These are phyloP conservation scores for Diachasmimorpha longicaudata DNA, from an alignment of 1,140 invertebrate species.

Conservation along the genomic window DNA sequence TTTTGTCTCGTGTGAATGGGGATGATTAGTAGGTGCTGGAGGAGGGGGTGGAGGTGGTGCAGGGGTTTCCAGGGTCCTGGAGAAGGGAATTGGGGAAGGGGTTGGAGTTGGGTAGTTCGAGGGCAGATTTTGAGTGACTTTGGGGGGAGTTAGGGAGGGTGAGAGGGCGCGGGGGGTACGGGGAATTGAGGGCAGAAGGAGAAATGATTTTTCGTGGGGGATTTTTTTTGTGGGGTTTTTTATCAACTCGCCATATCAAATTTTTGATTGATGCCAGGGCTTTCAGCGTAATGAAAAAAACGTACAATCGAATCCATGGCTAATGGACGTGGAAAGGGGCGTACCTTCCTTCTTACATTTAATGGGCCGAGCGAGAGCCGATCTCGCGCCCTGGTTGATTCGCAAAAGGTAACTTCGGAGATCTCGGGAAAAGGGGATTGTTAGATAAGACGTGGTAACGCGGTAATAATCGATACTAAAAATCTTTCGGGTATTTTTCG, in stretches of 20 bases:
- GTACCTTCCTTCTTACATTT: constrained; percentile 10
- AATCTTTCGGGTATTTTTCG: neutral
- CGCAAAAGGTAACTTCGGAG: constrained; percentile 12
- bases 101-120: no score
- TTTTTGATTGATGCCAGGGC: neutral
- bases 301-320: neutral
- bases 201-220: no score
- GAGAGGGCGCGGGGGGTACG: no score
- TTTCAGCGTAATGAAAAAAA: neutral
- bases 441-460: neutral
- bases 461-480: constrained; percentile 5
- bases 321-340: constrained; percentile 9
- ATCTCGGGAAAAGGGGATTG: neutral
- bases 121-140: no score
- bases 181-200: no score
- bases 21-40: neutral
- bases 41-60: neutral
- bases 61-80: no score
- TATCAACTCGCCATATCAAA: neutral
- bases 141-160: no score
- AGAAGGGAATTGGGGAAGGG: no score
- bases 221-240: no score
- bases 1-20: neutral
- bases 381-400: constrained; percentile 15
- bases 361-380: neutral